Evolutionary conservation across 2,888 invertebrate species (phyloP), one percentile per base, ranked within the genome.

Genomic region (Clanis bilineata): DNA sequence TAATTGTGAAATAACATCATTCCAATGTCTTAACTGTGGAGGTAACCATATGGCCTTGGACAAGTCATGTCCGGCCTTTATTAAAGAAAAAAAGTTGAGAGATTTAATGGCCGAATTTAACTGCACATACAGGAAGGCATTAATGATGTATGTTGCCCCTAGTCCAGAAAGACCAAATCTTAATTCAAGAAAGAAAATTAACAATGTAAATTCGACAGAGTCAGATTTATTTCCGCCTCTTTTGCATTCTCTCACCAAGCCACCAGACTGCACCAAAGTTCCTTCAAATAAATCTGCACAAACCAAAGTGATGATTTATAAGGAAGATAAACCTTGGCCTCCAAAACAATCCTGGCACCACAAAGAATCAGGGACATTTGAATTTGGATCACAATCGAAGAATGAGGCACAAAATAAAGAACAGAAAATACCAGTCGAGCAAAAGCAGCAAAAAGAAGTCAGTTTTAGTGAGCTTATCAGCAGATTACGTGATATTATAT

Each of bases 91-190:
- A 38, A 57, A 36, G 6, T 12, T 58, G 1, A 25, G 58, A 18
- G 47, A 56, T 6, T 47, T 60, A 7, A 58, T 63, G 58, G 58
- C 60, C 1, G 62, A 63, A 41, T 51, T 44, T 5, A 61, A 62
- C 21, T 54, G 57, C 15, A 57, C 59, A 0, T 62, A 58, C 18
- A 43, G 57, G 22, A 54, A 39, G 12, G 59, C 59, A 3, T 9
- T 36, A 1, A 57, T 28, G 7, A 39, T 56, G 22, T 41, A 56
- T 41, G 56, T 56, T 2, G 7, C 56, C 7, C 39, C 56, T n/a
- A n/a, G 18, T 21, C n/a, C 38, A 22, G 2, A 5, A 21, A 21
- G 9, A 10, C 7, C 43, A 2, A 7, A 43, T 21, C 7, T 3
- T 9, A 6, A 3, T 21, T 2, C 43, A 43, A 15, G 2, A 7